Percentiles rank a stretch among this genome's conserved stretches.
Conservation (phyloP, 2,113 vertebrate species). For the Motacilla tschutschensis region DNA sequence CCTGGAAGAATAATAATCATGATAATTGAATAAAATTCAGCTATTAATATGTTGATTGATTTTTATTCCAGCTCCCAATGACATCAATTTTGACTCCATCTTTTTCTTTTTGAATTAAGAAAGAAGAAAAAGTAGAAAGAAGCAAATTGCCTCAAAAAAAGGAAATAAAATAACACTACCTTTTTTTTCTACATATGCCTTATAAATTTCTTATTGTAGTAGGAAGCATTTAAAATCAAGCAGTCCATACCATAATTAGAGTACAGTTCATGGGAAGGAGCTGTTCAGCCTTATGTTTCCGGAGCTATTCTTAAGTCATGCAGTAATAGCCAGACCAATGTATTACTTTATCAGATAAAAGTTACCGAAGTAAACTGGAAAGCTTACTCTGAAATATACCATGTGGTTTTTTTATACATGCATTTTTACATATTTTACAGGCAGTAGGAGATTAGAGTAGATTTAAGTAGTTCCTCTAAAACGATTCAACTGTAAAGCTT, state of each 20-base stretch:
- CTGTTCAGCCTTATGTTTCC: not conserved
- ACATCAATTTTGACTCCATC: not conserved
- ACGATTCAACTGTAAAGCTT: slow-evolving; percentile 22
- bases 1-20: not conserved
- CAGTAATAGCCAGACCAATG: not conserved
- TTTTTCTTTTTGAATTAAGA: not conserved
- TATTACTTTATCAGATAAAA: slow-evolving; percentile 23
- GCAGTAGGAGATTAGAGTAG: not conserved
- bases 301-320: not conserved
- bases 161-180: not conserved
- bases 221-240: slow-evolving; percentile 14
- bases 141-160: not conserved
- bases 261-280: not conserved
- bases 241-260: not conserved
- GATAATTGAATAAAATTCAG: not conserved
- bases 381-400: slow-evolving; percentile 1
- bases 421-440: slow-evolving; percentile 36
- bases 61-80: not conserved
- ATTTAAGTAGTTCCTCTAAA: slow-evolving; percentile 38
- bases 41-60: not conserved
- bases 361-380: slow-evolving; percentile 26
- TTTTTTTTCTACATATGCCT: not conserved
- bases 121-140: not conserved
- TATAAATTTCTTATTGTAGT: not conserved
- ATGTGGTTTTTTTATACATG: not conserved